Evolutionary conservation across 1,140 invertebrate species (phyloP).

Genomic region (Asobara japonica): DNA sequence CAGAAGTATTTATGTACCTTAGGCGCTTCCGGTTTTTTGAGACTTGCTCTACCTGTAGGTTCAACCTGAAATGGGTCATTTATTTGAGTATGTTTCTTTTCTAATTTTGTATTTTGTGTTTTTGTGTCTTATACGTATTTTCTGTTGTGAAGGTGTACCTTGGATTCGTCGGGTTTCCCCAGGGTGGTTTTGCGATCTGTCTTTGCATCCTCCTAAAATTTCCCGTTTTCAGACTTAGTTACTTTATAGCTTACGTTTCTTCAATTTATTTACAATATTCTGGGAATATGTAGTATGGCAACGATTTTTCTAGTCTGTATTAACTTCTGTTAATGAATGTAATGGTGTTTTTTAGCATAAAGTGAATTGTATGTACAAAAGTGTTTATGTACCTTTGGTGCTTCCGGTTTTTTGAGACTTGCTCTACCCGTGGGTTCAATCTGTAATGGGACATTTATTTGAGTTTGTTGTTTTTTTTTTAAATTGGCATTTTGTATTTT

Average conservation of each 20-base stretch:
- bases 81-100: too few species aligned
- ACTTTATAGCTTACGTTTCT: too few species aligned
- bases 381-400: constrained; percentile 52
- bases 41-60: constrained; percentile 40
- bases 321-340: too few species aligned
- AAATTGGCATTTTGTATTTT: too few species aligned
- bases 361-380: too few species aligned
- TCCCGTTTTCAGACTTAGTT: not conserved
- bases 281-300: too few species aligned
- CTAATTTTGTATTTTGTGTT: too few species aligned
- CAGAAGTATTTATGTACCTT: constrained; percentile 54
- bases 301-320: too few species aligned
- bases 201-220: constrained; percentile 43
- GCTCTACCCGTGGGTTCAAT: constrained; percentile 43
- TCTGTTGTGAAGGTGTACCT: constrained; percentile 1
- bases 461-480: too few species aligned
- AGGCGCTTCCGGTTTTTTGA: constrained; percentile 49
- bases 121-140: not conserved
- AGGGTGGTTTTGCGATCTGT: constrained; percentile 28
- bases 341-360: too few species aligned
- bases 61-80: constrained; percentile 20
- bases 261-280: too few species aligned
- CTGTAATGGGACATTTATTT: constrained; percentile 29
- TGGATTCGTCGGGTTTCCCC: constrained; percentile 39
- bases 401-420: constrained; percentile 48